Evolutionary conservation across 2,113 vertebrate species (phyloP), one percentile per base, ranked within the genome.

Genomic region (Chaetodon auriga): DNA sequence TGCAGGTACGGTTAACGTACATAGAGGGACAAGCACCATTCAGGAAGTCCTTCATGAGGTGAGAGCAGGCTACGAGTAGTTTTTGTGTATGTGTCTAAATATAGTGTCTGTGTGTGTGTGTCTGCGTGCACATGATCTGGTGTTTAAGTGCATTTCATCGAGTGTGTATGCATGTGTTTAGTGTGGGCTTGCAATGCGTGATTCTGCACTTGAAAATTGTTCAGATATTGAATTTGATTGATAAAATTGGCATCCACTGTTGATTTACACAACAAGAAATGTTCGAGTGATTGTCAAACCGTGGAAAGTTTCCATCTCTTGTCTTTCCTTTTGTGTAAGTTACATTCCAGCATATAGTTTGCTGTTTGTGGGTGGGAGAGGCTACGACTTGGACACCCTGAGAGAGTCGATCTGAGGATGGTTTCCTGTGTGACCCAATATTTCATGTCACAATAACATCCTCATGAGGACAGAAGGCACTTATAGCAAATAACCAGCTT

Each of bases 401-500:
- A 36, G 80, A 86, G 8, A 72, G 65, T 78, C 70, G 74, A 83
- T 86, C 49, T 83, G 81, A 92, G 51, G 48, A 65, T 41, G 78
- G 45, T 25, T 78, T 83, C 75, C 78, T 87, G 82, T 68, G 81
- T 83, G 92, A 89, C 68, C 77, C 5, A 12, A 8, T 88, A 60
- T 83, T 84, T 77, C 78, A 90, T 72, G 83, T 92, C 86, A 92
- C 83, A 88, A 92, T 83, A 86, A 92, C 84, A 92, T 92, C 92
- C 93, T 80, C 85, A 90, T 84, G 92, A 85, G 74, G 85, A 89
- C 82, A 81, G 77, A 80, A 90, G 92, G 91, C 86, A 93, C 77
- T 87, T 92, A 80, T 80, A 84, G 86, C 63, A 96, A 96, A 96
- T 91, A 95, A 96, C 91, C 85, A 94, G 82, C 74, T 80, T 79